Base-by-base conservation (phyloP, 2,888 invertebrate genomes). In the Tineola bisselliella region DNA sequence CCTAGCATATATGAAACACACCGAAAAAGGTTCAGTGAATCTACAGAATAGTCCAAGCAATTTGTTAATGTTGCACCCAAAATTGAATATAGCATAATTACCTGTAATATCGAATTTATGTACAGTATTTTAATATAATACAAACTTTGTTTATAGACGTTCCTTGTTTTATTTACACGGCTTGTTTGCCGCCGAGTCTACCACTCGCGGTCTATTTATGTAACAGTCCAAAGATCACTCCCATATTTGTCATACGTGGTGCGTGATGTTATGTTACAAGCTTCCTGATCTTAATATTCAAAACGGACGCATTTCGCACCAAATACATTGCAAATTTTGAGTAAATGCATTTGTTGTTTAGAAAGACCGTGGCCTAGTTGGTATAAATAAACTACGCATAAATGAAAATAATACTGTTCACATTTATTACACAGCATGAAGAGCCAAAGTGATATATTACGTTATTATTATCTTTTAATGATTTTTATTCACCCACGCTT, bases 1-100 rank as follows among this genome's bases (percentile, higher is more conserved):
- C 72, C 82, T 94, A 61, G 93, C 94, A 0, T 94, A 93, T 67
- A 93, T 94, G 93, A 94, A 94, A 76, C 90, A 93, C 65, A 68
- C 81, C 62, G 84, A 87, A 61, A 79, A 79, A 68, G 79, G 82
- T n/a, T 31, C 43, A 12, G 43, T 15, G 12, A 18, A 12, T n/a
- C 19, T 54, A 25, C 8, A 54, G 8, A 54, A 1, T 13, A 54
- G 18, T 25, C 54, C 19, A 54, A 54, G 10, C 10, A 54, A 54
- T 6, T 12, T 54, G 18, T 12, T 54, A 25, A 18, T 12, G 6
- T 5, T 54, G 18, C 19, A n/a, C 3, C 25, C 54, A 25, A 54
- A 18, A 10, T 54, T 25, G 8, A 3, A 18, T 54, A 25, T 54
- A 19, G 11, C n/a, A 25, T 54, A 54, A 54, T 19, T 54, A 54